Conservation (phyloP, 1,140 invertebrate species). For the Cyclina sinensis region DNA sequence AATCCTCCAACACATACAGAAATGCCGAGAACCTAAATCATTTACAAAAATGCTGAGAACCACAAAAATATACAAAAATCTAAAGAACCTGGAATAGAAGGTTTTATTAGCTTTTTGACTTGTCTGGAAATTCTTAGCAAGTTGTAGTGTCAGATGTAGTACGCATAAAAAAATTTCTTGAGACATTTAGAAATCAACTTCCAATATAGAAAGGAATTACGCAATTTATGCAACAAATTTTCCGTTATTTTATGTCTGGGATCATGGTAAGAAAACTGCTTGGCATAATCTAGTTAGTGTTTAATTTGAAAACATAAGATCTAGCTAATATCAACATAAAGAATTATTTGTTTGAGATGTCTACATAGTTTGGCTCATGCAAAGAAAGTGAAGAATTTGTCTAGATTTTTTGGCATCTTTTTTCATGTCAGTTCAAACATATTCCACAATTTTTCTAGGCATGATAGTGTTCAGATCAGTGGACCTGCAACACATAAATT, state of each 20-base stretch:
- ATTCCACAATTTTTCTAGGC: not conserved
- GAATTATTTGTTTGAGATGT: constrained; percentile 31
- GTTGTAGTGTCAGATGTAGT: too few relatives aligned
- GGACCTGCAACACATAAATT: not conserved
- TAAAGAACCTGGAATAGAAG: too few relatives aligned
- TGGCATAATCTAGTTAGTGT: not conserved
- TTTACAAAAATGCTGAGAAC: too few relatives aligned
- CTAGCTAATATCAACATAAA: constrained; percentile 23
- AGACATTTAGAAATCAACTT: too few relatives aligned
- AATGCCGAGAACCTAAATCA: too few relatives aligned
- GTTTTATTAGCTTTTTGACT: too few relatives aligned
- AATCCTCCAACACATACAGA: too few relatives aligned
- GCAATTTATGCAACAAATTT: not conserved
- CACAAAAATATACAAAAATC: too few relatives aligned
- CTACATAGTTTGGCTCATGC: constrained; percentile 17
- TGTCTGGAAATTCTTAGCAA: too few relatives aligned
- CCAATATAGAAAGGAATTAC: not conserved
- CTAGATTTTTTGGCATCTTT: constrained; percentile 24
- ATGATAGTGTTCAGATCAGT: constrained; percentile 23
- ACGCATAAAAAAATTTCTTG: too few relatives aligned
- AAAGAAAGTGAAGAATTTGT: constrained; percentile 21
- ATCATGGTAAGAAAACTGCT: constrained; percentile 1
- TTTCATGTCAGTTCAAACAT: constrained; percentile 27
- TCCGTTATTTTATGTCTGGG: not conserved
- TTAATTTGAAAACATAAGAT: constrained; percentile 38